A percentile compares a stretch with the other conserved stretches of the same genome.
These are phyloP conservation scores for Anolis carolinensis DNA, from an alignment of 2,113 vertebrate genomes.

Conservation along the genomic window DNA sequence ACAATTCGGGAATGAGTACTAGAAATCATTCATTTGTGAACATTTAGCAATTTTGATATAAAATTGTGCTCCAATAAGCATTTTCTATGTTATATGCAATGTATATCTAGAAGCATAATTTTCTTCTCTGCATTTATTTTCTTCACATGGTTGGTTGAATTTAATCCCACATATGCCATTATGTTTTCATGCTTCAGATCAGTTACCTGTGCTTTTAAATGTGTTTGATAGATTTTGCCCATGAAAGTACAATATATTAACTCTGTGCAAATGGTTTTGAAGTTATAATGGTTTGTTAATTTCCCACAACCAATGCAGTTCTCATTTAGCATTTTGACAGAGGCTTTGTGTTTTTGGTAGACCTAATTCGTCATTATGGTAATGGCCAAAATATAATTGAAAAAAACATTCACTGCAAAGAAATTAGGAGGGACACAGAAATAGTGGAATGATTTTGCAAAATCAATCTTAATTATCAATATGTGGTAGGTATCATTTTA, in stretches of 20 bases:
- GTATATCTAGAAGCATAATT: background rate
- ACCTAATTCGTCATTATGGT: background rate
- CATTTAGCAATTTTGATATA: background rate
- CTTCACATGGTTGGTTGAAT: background rate
- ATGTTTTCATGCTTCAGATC: constrained; percentile 12
- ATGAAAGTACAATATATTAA: constrained; percentile 12
- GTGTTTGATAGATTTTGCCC: constrained; percentile 9
- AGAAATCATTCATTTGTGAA: background rate
- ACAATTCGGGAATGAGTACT: background rate
- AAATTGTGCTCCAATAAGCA: background rate
- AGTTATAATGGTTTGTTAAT: constrained; percentile 25
- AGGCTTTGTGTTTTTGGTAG: constrained; percentile 17
- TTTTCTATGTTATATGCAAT: background rate
- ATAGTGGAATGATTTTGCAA: constrained; percentile 23
- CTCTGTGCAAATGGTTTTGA: background rate
- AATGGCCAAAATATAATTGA: background rate
- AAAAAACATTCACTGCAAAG: background rate
- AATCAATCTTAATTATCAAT: background rate
- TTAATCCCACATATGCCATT: background rate
- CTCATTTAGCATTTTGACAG: background rate
- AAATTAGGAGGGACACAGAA: background rate
- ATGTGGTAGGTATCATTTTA: background rate
- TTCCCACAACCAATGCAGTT: background rate
- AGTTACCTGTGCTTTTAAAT: background rate
- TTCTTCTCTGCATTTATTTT: constrained; percentile 13